Conservation (phyloP, 1,140 invertebrate species). For the Maconellicoccus hirsutus region DNA sequence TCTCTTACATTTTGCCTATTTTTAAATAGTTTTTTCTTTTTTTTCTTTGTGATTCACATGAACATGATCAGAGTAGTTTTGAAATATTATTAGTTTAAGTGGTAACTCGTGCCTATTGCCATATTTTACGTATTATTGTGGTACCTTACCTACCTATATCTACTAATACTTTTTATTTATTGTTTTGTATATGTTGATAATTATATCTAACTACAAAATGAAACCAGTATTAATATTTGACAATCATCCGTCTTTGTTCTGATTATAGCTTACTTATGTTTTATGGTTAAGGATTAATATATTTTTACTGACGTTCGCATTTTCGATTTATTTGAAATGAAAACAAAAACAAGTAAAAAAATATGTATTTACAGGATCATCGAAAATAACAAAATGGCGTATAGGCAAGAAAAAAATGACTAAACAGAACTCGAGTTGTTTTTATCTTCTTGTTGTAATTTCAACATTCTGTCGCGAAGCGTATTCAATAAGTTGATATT, state of each 20-base stretch:
- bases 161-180: slow-evolving; percentile 5
- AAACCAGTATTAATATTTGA: not conserved
- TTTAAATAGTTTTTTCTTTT: too few relatives aligned
- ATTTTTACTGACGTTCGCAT: not conserved
- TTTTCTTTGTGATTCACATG: too few relatives aligned
- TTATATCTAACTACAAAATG: not conserved
- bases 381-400: not conserved
- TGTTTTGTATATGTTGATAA: not conserved
- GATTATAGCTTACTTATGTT: not conserved
- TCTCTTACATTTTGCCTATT: too few relatives aligned
- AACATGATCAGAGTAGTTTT: too few relatives aligned
- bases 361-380: too few relatives aligned
- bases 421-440: not conserved
- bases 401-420: too few relatives aligned
- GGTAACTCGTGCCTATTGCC: not conserved
- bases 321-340: not conserved
- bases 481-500: not conserved
- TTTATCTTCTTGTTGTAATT: not conserved
- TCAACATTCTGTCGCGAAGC: not conserved
- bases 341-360: too few relatives aligned
- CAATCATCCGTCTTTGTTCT: slow-evolving; percentile 3
- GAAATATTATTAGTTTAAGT: too few relatives aligned
- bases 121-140: not conserved
- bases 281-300: not conserved
- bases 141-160: too few relatives aligned